Evolutionary conservation across 2,113 vertebrate species (phyloP).

Genomic region (Podocnemis expansa): DNA sequence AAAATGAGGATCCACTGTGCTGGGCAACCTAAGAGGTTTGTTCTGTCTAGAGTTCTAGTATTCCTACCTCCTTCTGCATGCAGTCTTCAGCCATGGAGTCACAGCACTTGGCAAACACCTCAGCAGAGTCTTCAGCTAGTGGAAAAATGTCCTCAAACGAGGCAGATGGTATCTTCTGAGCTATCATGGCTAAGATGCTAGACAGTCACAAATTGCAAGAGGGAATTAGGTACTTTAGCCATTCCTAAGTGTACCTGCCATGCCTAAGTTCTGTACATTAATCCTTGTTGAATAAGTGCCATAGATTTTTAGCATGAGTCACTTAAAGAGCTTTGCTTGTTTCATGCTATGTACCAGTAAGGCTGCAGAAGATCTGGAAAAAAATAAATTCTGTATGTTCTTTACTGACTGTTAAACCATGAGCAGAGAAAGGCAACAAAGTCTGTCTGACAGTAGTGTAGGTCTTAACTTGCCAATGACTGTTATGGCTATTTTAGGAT

Average conservation of each 20-base stretch:
- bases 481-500: background rate
- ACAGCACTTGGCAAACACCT: slow-evolving; percentile 73
- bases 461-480: too few relatives aligned
- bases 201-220: background rate
- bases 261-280: background rate
- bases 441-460: background rate
- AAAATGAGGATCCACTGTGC: background rate
- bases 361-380: background rate
- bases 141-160: slow-evolving; percentile 68
- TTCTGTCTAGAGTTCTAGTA: accelerated
- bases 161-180: slow-evolving; percentile 72
- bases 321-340: background rate
- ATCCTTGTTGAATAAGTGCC: background rate
- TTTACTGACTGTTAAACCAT: background rate
- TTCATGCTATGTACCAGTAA: too few relatives aligned
- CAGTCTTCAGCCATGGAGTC: slow-evolving; percentile 67
- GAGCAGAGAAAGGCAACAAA: background rate
- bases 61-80: slow-evolving; percentile 71
- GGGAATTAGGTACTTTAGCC: background rate
- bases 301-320: background rate
- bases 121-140: slow-evolving; percentile 53
- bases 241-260: too few relatives aligned
- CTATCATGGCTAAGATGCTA: slow-evolving; percentile 73
- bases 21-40: background rate
- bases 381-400: background rate